phyloP scores from a whole-genome alignment of 2,797 vertebrate species.

The Alectoris magna region DNA sequence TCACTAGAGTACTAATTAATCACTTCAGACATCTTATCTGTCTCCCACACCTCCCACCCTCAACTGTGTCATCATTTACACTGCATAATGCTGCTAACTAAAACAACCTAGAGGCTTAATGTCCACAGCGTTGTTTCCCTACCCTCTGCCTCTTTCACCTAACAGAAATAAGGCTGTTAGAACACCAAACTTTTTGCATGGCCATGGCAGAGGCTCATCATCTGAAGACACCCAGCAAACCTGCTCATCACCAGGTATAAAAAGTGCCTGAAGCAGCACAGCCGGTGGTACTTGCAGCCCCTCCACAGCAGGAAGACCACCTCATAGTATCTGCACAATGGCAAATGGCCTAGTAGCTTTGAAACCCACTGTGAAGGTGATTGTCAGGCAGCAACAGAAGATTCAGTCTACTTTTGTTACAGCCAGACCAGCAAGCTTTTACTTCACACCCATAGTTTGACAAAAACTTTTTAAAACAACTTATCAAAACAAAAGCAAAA shows the following conservation, averaged over 20 bases:
- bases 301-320: neutral
- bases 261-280: accelerated
- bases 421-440: neutral
- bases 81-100: neutral
- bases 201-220: neutral
- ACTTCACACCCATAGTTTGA: neutral
- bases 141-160: neutral
- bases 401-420: neutral
- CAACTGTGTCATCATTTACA: slow-evolving; percentile 25
- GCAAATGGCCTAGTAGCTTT: neutral
- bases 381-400: neutral
- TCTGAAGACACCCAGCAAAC: neutral
- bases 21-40: slow-evolving; percentile 45
- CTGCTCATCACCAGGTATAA: neutral
- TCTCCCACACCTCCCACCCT: slow-evolving; percentile 31
- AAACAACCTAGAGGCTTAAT: neutral
- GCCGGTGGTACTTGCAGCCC: neutral
- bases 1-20: slow-evolving; percentile 43
- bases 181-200: neutral
- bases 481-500: neutral
- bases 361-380: neutral
- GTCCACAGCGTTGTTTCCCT: neutral
- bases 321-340: neutral
- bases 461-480: neutral
- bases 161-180: neutral